Evolutionary conservation across 2,113 vertebrate species (phyloP).

Genomic region (Lethenteron camtschaticum): DNA sequence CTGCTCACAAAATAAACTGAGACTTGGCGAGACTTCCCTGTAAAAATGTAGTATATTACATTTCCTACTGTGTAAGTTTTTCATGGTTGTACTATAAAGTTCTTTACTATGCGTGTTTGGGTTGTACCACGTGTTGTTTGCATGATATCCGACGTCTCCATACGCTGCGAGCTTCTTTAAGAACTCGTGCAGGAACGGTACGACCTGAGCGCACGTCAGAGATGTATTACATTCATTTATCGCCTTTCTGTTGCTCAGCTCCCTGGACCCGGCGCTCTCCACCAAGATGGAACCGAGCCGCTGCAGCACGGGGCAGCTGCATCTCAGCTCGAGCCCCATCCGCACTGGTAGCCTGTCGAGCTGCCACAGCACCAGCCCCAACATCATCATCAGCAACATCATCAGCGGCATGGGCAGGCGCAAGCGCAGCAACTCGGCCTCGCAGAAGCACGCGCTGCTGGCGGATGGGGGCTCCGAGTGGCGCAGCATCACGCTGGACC

Average conservation of each 20-base stretch:
- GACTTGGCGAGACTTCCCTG: no score
- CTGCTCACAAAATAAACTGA: no score
- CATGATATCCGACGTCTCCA: no score
- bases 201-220: no score
- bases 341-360: constrained; percentile 16
- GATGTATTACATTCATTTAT: background rate
- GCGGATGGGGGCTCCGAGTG: constrained; percentile 19
- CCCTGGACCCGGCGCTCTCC: constrained; percentile 58
- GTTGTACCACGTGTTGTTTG: no score
- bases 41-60: no score
- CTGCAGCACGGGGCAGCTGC: constrained; percentile 84
- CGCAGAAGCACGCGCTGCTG: constrained; percentile 84
- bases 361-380: constrained; percentile 35
- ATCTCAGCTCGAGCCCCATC: constrained; percentile 38
- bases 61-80: no score
- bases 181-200: no score
- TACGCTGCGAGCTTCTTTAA: no score
- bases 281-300: constrained; percentile 62
- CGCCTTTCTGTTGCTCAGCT: constrained; percentile 22
- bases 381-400: no score
- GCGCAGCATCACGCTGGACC: constrained; percentile 76
- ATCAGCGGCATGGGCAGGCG: constrained; percentile 31
- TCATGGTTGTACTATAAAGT: no score
- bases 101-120: no score
- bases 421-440: constrained; percentile 86